phyloP scores from a whole-genome alignment of 2,888 invertebrate species.

The Pheosia tremula region DNA sequence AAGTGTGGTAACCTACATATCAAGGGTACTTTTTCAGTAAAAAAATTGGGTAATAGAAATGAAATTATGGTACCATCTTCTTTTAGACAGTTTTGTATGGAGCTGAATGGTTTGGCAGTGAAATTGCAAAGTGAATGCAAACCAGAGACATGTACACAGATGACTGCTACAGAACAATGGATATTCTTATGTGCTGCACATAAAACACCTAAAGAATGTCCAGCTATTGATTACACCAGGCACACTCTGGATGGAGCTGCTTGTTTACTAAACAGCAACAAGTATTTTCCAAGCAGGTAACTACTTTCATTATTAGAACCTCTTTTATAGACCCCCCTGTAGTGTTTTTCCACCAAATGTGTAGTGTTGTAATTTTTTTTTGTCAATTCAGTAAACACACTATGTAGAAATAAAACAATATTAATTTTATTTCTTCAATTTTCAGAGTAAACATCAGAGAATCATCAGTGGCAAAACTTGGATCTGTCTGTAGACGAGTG shows the following conservation, averaged over 20 bases:
- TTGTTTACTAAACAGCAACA: constrained; percentile 99
- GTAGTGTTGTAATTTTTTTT: background rate
- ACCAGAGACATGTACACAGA: constrained; percentile 98
- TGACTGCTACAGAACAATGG: constrained; percentile 99
- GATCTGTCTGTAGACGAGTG: constrained; percentile 98
- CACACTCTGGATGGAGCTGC: constrained; percentile 99
- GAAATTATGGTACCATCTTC: background rate
- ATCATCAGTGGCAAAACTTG: constrained; percentile 98
- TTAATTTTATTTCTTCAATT: constrained; percentile 28
- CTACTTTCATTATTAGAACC: constrained; percentile 14
- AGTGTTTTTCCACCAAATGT: background rate
- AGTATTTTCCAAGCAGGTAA: constrained; percentile 99
- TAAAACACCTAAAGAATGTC: constrained; percentile 99
- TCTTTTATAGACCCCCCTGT: background rate
- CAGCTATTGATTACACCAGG: constrained; percentile 99
- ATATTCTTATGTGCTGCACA: constrained; percentile 99
- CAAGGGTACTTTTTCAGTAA: background rate
- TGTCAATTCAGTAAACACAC: too few relatives aligned
- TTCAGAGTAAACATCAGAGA: constrained; percentile 99
- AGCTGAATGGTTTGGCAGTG: constrained; percentile 99
- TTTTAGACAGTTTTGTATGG: constrained; percentile 98
- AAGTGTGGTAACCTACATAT: constrained; percentile 18
- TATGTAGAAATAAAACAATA: too few relatives aligned
- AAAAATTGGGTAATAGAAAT: too few relatives aligned
- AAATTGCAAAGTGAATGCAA: constrained; percentile 98